These are phyloP conservation scores for Drosophila mayri DNA, from an alignment of 1,140 invertebrate genomes.

Conservation along the genomic window DNA sequence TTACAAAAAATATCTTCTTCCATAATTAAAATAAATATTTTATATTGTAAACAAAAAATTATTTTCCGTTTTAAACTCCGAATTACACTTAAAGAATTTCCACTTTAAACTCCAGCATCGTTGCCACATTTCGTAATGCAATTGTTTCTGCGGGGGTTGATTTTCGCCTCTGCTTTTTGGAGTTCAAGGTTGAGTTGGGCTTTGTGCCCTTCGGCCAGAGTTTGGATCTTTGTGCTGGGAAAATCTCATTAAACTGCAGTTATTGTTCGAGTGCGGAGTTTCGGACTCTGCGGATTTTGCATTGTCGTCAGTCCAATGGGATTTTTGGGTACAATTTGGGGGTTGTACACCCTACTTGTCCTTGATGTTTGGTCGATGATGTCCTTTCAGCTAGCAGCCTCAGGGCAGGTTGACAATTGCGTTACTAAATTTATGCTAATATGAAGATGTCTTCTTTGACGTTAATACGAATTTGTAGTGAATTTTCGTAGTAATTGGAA, in stretches of 20 bases:
- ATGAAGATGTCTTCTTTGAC: background rate
- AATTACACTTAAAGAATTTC: background rate
- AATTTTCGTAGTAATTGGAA: background rate
- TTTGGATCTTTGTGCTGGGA: constrained; percentile 29
- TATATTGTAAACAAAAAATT: background rate
- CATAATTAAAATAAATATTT: too few relatives aligned
- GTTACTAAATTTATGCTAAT: constrained; percentile 29
- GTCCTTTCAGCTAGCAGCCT: constrained; percentile 2
- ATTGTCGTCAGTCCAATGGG: constrained; percentile 23
- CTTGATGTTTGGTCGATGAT: background rate
- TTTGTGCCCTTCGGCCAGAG: constrained; percentile 14
- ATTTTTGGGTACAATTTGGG: constrained; percentile 3
- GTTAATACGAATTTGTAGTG: background rate
- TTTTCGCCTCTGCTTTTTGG: constrained; percentile 19
- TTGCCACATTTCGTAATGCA: constrained; percentile 65
- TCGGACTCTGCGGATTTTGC: constrained; percentile 9
- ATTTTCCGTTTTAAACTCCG: background rate
- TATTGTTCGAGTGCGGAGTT: constrained; percentile 45
- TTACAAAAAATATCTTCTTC: background rate
- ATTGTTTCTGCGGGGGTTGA: constrained; percentile 52
- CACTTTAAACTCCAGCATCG: constrained; percentile 30
- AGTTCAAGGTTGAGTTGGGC: constrained; percentile 62
- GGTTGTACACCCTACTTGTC: constrained; percentile 5
- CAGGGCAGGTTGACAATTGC: constrained; percentile 4
- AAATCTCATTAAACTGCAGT: constrained; percentile 73